phyloP scores from a whole-genome alignment of 2,888 invertebrate genomes.

The Meiosimyza decipiens region DNA sequence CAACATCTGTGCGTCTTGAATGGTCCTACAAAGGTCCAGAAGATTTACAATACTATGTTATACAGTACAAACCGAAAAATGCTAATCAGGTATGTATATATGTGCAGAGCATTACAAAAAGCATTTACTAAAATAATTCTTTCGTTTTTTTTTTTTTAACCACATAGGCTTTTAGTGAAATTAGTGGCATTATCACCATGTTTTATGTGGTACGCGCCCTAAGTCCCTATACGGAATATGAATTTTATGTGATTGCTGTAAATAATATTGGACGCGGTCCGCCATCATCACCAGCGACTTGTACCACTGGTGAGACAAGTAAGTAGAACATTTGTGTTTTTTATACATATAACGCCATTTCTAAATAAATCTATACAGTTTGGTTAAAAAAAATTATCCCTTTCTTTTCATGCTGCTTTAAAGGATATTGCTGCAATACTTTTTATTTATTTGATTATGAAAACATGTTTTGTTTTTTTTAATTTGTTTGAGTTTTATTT shows the following conservation, averaged over 20 bases:
- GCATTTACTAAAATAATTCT: not conserved
- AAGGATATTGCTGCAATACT: constrained; percentile 37
- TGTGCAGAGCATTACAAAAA: no score
- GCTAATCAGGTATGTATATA: constrained; percentile 76
- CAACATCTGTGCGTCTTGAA: constrained; percentile 89
- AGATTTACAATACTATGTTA: constrained; percentile 94
- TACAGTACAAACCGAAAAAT: constrained; percentile 96
- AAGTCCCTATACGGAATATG: constrained; percentile 95
- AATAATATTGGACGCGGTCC: constrained; percentile 94
- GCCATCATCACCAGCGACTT: constrained; percentile 86
- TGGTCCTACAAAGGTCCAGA: constrained; percentile 93
- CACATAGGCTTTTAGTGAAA: constrained; percentile 86
- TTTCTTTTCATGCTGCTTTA: constrained; percentile 41
- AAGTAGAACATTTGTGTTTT: constrained; percentile 61
- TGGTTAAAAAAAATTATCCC: constrained; percentile 14
- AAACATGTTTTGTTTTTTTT: not conserved
- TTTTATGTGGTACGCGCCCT: constrained; percentile 91
- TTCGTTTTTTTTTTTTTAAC: constrained; percentile 13
- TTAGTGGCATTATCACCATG: constrained; percentile 91
- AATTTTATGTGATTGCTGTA: constrained; percentile 94
- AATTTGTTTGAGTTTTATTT: not conserved
- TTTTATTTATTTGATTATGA: constrained; percentile 3
- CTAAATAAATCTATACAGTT: not conserved
- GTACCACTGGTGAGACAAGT: constrained; percentile 98
- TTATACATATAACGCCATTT: not conserved